A percentile compares a stretch with the other conserved stretches of the same genome.
phyloP scores from a whole-genome alignment of 1,140 invertebrate genomes.

The Episyrphus balteatus region DNA sequence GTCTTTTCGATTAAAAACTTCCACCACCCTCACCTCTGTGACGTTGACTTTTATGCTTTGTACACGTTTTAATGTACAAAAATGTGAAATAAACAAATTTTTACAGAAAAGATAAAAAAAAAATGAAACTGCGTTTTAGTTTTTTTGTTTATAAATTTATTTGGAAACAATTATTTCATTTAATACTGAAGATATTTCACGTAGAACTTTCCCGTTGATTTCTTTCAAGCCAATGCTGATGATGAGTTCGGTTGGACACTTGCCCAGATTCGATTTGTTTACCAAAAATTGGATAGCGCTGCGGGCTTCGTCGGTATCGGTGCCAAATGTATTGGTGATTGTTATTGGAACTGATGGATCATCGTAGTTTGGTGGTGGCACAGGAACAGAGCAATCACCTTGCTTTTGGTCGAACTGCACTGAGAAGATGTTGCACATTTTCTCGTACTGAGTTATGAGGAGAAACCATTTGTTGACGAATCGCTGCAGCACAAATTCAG shows the following conservation, averaged over 20 bases:
- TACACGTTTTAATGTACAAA: conserved; percentile 36
- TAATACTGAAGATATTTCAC: conserved; percentile 18
- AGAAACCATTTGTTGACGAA: conserved; percentile 29
- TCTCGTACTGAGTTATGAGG: conserved; percentile 25
- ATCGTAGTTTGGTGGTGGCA: conserved; percentile 13
- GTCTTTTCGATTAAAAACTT: conserved; percentile 60
- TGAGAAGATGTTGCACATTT: conserved; percentile 21
- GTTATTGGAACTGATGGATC: conserved; percentile 22
- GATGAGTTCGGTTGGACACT: conserved; percentile 19
- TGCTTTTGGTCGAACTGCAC: conserved; percentile 22
- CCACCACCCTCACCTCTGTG: conserved; percentile 3
- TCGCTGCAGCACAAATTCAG: conserved; percentile 25
- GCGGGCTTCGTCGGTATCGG: conserved; percentile 19
- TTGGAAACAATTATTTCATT: conserved; percentile 11
- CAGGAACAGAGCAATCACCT: conserved; percentile 9
- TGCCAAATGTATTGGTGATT: conserved; percentile 19
- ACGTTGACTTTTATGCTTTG: conserved; percentile 13
- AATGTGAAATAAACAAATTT: conserved; percentile 25
- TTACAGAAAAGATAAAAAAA: background rate
- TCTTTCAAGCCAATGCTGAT: conserved; percentile 22
- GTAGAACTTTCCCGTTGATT: conserved; percentile 15
- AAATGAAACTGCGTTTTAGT: background rate
- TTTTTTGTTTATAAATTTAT: conserved; percentile 1
- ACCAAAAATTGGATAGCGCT: conserved; percentile 29
- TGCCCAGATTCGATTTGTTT: conserved; percentile 19